Percentiles rank a stretch among this genome's conserved stretches.
These are phyloP conservation scores for Ashinkailepas kermadecensis DNA, from an alignment of 2,888 invertebrate species.

Conservation along the genomic window DNA sequence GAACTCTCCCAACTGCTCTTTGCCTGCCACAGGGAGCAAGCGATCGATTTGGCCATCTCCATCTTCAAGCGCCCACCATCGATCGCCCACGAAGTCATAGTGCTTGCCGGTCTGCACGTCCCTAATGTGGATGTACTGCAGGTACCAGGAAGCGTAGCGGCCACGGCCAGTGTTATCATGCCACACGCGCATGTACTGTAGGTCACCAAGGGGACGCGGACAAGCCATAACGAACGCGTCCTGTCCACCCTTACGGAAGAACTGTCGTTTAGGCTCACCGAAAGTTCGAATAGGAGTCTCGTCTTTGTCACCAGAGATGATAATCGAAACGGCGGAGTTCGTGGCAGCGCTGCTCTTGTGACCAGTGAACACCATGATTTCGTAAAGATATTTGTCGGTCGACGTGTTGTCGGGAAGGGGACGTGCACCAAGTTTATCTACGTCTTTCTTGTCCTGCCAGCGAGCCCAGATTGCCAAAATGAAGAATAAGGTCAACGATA, in stretches of 20 bases:
- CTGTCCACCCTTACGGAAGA: conserved; percentile 38
- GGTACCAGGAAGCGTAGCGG: conserved; percentile 44
- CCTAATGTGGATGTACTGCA: conserved; percentile 43
- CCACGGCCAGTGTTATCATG: conserved; percentile 48
- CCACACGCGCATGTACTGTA: conserved; percentile 46
- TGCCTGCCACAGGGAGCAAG: conserved; percentile 45
- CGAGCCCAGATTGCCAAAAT: conserved; percentile 43
- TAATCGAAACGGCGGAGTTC: conserved; percentile 40
- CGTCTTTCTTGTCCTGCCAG: conserved; percentile 41
- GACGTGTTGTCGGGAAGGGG: conserved; percentile 41
- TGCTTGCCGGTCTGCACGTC: conserved; percentile 47
- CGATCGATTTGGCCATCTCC: conserved; percentile 49
- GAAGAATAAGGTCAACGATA: conserved; percentile 41
- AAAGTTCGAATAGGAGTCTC: conserved; percentile 39
- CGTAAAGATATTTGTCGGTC: conserved; percentile 41
- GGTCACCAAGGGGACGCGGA: conserved; percentile 43
- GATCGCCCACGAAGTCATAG: conserved; percentile 42
- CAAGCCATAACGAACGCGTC: conserved; percentile 41
- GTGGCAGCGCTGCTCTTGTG: conserved; percentile 36
- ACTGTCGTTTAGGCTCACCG: conserved; percentile 36
- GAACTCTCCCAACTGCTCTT: conserved; percentile 45
- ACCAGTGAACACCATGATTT: conserved; percentile 42
- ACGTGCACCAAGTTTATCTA: conserved; percentile 37
- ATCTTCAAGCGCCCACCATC: conserved; percentile 48
- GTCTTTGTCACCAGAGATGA: conserved; percentile 39